Conservation (phyloP, 35 echinoderm and acorn worm species). For the Holothuria glaberrima region DNA sequence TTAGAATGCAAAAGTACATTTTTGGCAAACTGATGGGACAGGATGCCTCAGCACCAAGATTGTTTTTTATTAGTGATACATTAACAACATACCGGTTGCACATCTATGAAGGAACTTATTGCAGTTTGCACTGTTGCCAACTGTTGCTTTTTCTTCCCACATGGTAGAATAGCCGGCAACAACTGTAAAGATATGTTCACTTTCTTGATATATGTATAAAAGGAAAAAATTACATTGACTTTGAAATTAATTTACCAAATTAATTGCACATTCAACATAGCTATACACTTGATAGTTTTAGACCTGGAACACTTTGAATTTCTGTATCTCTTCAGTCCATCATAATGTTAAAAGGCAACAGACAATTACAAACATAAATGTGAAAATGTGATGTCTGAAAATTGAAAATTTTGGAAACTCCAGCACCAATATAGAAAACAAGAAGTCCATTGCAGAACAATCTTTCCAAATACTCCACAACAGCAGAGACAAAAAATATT, state of each 20-base stretch:
- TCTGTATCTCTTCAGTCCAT: background rate
- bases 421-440: background rate
- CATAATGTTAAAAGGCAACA: background rate
- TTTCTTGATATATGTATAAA: constrained; percentile 29
- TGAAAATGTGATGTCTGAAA: background rate
- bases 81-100: constrained; percentile 1
- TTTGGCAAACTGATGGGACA: too few relatives aligned
- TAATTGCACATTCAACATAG: too few relatives aligned
- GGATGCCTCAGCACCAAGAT: too few relatives aligned
- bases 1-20: too few relatives aligned
- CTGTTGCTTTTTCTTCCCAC: background rate
- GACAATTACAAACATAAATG: too few relatives aligned
- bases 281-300: background rate
- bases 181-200: constrained; percentile 24
- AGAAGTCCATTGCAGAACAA: background rate
- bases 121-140: constrained; percentile 15
- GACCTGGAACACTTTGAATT: background rate
- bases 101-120: constrained; percentile 20
- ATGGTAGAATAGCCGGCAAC: background rate
- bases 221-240: too few relatives aligned
- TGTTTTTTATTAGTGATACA: too few relatives aligned
- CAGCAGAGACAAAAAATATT: background rate
- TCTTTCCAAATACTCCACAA: background rate
- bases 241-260: too few relatives aligned
- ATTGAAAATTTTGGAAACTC: background rate